These are phyloP conservation scores for Aurelia sp. DNA, from an alignment of 30 jellyfish, hydroid and myxozoan genomes.

Conservation along the genomic window DNA sequence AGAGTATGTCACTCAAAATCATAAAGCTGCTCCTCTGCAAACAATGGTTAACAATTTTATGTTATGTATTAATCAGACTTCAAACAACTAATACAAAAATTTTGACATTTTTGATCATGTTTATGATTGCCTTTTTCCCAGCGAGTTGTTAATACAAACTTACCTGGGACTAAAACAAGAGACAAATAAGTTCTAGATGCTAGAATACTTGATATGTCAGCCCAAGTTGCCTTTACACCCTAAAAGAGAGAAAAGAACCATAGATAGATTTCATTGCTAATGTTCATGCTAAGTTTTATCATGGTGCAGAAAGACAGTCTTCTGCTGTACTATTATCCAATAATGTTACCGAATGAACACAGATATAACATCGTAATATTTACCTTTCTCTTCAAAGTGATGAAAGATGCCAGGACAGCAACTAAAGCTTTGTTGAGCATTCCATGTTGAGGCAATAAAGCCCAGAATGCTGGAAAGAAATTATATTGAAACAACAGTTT, in stretches of 20 bases:
- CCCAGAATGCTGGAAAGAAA: conserved; percentile 39
- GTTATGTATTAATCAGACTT: no score
- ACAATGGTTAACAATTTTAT: no score
- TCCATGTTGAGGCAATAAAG: conserved; percentile 37
- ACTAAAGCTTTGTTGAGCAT: conserved; percentile 46
- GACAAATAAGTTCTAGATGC: conserved; percentile 42
- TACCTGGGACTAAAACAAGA: conserved; percentile 36
- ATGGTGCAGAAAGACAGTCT: no score
- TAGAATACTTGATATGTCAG: conserved; percentile 3
- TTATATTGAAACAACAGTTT: not conserved
- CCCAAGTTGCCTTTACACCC: conserved; percentile 3
- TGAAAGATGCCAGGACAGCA: conserved; percentile 59
- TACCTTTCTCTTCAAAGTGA: conserved; percentile 31
- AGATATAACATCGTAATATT: not conserved
- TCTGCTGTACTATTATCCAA: no score
- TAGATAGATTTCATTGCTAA: no score
- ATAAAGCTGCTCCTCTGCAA: no score
- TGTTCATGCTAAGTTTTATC: no score
- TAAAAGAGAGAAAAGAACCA: not conserved
- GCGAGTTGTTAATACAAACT: not conserved
- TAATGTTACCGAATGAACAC: no score
- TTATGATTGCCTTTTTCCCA: no score
- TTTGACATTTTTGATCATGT: no score
- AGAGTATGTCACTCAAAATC: no score
- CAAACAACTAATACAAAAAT: no score